Conservation (phyloP, 2,113 vertebrate genomes). For the Anguilla japonica region DNA sequence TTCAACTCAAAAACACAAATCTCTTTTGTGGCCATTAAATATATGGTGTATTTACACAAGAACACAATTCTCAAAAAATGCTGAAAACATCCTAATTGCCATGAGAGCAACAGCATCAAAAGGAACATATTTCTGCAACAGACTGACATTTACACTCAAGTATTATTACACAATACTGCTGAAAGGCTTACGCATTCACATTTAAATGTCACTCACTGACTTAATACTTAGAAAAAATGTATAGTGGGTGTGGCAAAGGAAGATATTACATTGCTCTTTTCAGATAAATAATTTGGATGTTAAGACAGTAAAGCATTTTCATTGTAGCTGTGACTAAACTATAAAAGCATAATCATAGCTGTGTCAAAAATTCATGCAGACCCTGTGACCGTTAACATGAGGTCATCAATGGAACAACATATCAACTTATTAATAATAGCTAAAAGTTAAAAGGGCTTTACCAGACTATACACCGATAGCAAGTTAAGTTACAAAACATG, state of each 20-base stretch:
- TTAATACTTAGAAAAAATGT: constrained; percentile 1
- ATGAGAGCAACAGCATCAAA: not conserved
- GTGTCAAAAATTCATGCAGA: constrained; percentile 17
- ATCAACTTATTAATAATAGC: not conserved
- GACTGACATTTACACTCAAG: constrained; percentile 4
- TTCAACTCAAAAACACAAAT: constrained; percentile 9
- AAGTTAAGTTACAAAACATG: constrained; percentile 23
- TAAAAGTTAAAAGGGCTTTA: constrained; percentile 9
- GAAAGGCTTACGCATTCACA: not conserved
- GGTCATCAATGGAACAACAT: not conserved
- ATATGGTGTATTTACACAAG: not conserved
- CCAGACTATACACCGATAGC: not conserved
- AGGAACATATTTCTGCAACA: not conserved
- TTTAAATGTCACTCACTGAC: not conserved
- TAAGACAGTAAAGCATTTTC: not conserved
- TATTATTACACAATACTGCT: not conserved
- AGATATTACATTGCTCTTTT: not conserved
- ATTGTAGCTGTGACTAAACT: not conserved
- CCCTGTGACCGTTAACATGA: not conserved
- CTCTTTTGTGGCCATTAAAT: not conserved
- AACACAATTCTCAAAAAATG: not conserved
- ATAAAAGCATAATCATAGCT: not conserved
- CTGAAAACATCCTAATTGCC: constrained; percentile 5
- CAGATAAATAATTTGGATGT: not conserved
- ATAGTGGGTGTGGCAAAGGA: not conserved